Evolutionary conservation across 2,888 invertebrate genomes (phyloP).

Genomic region (Rotaria magnacalcarata): DNA sequence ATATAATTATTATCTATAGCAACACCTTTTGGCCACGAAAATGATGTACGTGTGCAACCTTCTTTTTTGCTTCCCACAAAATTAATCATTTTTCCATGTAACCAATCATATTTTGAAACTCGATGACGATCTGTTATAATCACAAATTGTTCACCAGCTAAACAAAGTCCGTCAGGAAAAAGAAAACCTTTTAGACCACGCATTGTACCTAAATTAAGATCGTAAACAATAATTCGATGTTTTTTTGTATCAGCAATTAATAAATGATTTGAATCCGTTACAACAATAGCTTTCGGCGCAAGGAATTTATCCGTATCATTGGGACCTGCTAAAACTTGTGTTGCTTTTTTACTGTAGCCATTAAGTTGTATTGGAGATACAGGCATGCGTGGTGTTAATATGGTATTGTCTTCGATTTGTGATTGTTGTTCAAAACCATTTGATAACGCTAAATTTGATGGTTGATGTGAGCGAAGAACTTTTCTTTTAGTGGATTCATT

Average conservation of each 20-base stretch:
- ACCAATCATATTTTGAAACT: constrained; percentile 11
- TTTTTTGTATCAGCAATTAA: not conserved
- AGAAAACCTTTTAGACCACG: not conserved
- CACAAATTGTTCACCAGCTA: constrained; percentile 4
- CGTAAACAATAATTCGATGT: constrained; percentile 1
- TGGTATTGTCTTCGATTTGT: not conserved
- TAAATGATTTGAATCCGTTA: not conserved
- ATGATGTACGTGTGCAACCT: not conserved
- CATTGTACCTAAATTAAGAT: not conserved
- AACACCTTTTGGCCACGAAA: constrained; percentile 23
- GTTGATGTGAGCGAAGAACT: not conserved
- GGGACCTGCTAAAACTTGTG: not conserved
- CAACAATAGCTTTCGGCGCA: not conserved
- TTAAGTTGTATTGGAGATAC: not conserved
- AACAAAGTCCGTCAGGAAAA: not conserved
- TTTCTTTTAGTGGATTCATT: not conserved
- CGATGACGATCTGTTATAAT: constrained; percentile 15
- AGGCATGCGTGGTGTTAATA: not conserved
- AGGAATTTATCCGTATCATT: not conserved
- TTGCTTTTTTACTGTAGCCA: constrained; percentile 5
- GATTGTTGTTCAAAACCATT: not conserved
- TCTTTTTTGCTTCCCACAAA: constrained; percentile 5
- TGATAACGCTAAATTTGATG: not conserved
- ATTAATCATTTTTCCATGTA: not conserved
- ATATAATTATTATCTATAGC: not conserved